phyloP scores from a whole-genome alignment of 1,140 invertebrate genomes.

The Subanguina moxae region DNA sequence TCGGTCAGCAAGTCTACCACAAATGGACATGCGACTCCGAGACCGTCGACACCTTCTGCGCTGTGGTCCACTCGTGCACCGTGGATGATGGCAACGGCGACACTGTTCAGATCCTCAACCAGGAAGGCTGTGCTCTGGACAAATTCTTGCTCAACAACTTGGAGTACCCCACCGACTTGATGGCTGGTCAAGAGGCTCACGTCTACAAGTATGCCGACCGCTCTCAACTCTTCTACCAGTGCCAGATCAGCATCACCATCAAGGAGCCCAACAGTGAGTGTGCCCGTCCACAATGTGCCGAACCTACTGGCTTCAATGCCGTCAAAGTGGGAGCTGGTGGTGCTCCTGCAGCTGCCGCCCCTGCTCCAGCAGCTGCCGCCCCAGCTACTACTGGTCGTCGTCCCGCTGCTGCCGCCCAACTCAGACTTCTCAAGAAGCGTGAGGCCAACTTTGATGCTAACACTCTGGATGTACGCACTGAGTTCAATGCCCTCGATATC shows the following conservation, averaged over 20 bases:
- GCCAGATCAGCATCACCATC: slow-evolving; percentile 59
- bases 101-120: slow-evolving; percentile 58
- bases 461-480: slow-evolving; percentile 53
- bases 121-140: slow-evolving; percentile 57
- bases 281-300: slow-evolving; percentile 54
- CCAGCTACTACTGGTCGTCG: slow-evolving; percentile 9
- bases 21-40: slow-evolving; percentile 60
- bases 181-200: slow-evolving; percentile 59
- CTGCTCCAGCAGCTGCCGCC: slow-evolving; percentile 17
- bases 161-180: slow-evolving; percentile 57
- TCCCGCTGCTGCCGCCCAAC: slow-evolving; percentile 26
- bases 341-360: slow-evolving; percentile 16
- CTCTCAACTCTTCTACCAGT: slow-evolving; percentile 59
- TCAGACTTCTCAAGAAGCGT: slow-evolving; percentile 54
- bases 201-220: slow-evolving; percentile 59
- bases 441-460: slow-evolving; percentile 35
- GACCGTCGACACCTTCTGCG: slow-evolving; percentile 58
- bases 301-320: slow-evolving; percentile 57
- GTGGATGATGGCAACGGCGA: slow-evolving; percentile 59
- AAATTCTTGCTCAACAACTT: slow-evolving; percentile 58
- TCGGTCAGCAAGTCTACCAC: slow-evolving; percentile 59
- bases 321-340: slow-evolving; percentile 38
- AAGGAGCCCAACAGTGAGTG: slow-evolving; percentile 57
- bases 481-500: slow-evolving; percentile 54
- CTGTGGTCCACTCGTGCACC: slow-evolving; percentile 56